Base-by-base conservation (phyloP, 2,113 vertebrate species). In the Pyxicephalus adspersus region DNA sequence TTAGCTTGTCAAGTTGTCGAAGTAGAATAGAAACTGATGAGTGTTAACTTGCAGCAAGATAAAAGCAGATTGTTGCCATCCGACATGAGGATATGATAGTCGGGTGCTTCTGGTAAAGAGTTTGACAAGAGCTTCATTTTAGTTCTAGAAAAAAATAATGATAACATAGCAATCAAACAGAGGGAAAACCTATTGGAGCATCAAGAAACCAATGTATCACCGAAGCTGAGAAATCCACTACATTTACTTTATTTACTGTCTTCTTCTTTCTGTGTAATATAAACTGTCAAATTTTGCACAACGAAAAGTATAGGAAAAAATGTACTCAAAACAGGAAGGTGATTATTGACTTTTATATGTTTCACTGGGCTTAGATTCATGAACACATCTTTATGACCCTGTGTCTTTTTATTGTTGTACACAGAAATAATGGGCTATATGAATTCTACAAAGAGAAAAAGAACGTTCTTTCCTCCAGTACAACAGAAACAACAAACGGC, bases 1-100 rank as follows among this genome's bases (percentile, higher is more conserved):
- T 77, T 54, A 77, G 60, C 38, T 77, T 77, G 75, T 77, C 75
- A 77, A 77, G 45, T 65, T 77, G 75, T 65, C 60, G 58, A 52
- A n/a, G 45, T 28, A 29, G 75, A 77, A 65, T 63, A 77, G 34
- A 54, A 77, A 65, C 38, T 22, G 75, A 77, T 77, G 38, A 77
- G 61, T 77, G 45, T 52, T 65, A 77, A 77, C 58, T 25, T 64
- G 13, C 60, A 76, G 34, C 18, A 54, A 65, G 61, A 54, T 34
- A 55, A 63, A 54, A 77, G 25, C 45, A 54, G 25, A 77, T 52
- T 65, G 75, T 77, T 77, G 45, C 61, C 61, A 29, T 64, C 75
- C 61, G 65, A 31, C 29, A 65, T 25, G 7, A 50, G 26, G 75
- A 65, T 50, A 64, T 52, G 38, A 77, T 65, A 54, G 75, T 65